These are phyloP conservation scores for Cotesia chilonis DNA, from an alignment of 1,140 invertebrate species.

Conservation along the genomic window DNA sequence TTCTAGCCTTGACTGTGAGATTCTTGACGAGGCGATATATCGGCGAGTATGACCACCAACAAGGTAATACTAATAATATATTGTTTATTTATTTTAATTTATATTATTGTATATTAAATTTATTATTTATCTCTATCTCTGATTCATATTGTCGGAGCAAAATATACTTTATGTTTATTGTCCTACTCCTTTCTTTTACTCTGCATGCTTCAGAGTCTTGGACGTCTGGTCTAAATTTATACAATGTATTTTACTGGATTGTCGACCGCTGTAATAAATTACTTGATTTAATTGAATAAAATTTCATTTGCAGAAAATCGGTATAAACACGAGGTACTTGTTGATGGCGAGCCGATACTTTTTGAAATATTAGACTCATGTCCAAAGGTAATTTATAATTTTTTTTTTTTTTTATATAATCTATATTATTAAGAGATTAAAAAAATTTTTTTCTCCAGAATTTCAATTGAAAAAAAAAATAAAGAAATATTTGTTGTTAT, in stretches of 20 bases:
- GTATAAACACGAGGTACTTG: conserved; percentile 90
- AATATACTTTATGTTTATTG: conserved; percentile 23
- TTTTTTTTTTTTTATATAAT: conserved; percentile 33
- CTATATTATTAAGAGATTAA: neutral
- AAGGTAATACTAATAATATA: conserved; percentile 69
- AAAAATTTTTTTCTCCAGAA: too few relatives aligned
- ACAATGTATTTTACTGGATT: conserved; percentile 53
- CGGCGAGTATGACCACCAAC: conserved; percentile 92
- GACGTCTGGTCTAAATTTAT: conserved; percentile 58
- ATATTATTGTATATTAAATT: neutral
- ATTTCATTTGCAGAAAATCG: conserved; percentile 75
- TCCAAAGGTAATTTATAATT: conserved; percentile 75
- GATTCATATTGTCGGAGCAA: too few relatives aligned
- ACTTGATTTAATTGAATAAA: conserved; percentile 13
- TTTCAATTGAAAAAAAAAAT: neutral
- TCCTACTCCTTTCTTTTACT: conserved; percentile 37
- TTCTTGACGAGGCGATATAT: conserved; percentile 91
- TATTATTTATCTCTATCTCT: conserved; percentile 1
- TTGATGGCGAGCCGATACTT: conserved; percentile 88
- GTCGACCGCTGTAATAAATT: conserved; percentile 37
- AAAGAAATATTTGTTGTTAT: too few relatives aligned
- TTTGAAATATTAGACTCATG: conserved; percentile 94
- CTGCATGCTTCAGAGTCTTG: conserved; percentile 41
- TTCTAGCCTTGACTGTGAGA: conserved; percentile 86
- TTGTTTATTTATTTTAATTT: conserved; percentile 6